phyloP scores from a whole-genome alignment of 1,140 invertebrate species.

The Drosophila trapezifrons region DNA sequence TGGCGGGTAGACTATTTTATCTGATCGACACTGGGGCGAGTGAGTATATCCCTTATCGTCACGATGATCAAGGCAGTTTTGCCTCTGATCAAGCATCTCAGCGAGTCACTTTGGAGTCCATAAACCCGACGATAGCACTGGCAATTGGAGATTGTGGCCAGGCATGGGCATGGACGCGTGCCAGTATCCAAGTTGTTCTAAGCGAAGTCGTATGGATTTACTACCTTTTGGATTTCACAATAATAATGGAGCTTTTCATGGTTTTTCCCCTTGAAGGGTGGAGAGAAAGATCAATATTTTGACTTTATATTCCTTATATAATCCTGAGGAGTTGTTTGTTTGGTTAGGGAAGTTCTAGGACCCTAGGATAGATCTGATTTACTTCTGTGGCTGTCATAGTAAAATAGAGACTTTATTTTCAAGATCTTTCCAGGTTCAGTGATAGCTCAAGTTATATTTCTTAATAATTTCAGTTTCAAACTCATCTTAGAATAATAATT shows the following conservation, averaged over 20 bases:
- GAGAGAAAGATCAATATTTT: too few relatives aligned
- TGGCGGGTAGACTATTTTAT: not conserved
- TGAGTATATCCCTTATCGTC: conserved; percentile 1
- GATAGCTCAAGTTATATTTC: not conserved
- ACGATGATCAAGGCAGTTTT: conserved; percentile 25
- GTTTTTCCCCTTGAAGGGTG: too few relatives aligned
- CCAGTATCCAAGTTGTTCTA: not conserved
- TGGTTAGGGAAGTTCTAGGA: not conserved
- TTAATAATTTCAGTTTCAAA: too few relatives aligned
- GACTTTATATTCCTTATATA: too few relatives aligned
- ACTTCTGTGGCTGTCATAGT: not conserved
- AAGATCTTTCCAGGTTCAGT: not conserved
- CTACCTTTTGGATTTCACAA: conserved; percentile 35
- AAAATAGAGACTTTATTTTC: not conserved
- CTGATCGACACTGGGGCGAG: not conserved
- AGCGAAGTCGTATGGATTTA: conserved; percentile 9
- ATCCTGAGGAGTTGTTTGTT: too few relatives aligned
- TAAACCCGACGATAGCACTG: conserved; percentile 15
- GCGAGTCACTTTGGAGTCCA: conserved; percentile 4
- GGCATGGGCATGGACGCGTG: conserved; percentile 3
- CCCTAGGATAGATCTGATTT: not conserved
- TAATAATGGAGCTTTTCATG: not conserved
- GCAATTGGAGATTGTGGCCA: not conserved
- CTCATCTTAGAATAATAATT: too few relatives aligned
- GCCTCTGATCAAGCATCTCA: not conserved